Evolutionary conservation across 2,113 vertebrate species (phyloP), one percentile per base, ranked within the genome.

Genomic region (Pteronura brasiliensis): DNA sequence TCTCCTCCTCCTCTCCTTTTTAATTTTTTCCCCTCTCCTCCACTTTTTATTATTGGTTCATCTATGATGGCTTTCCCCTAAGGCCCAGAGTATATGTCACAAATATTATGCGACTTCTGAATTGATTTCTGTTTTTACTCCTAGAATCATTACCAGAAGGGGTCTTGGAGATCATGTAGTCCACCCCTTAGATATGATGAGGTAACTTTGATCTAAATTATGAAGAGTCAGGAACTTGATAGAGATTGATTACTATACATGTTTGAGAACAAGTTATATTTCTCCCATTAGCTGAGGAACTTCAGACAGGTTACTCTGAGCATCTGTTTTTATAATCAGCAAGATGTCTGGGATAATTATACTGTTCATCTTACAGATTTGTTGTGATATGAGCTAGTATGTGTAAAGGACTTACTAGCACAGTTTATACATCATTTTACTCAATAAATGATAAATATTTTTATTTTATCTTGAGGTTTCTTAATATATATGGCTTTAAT

Each of bases 381-480:
- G 47, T 87, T 96, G 52, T 81, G 52, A 63, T 84, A 91, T 91
- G 25, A 93, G 39, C 14, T 76, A 20, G 9, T 85, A 29, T 86
- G 47, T 93, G 17, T 80, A 80, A 88, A 84, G 42, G 81, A 49
- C 47, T 71, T 81, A 81, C 76, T 92, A 92, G 83, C 44, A 71
- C 34, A 65, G 34, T 87, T 7, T 25, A n/a, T 76, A 71, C 65
- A 65, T 65, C 17, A 88, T 13, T 96, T 92, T 36, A 94, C 8
- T 69, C 69, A 88, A 23, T 69, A 84, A 74, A 42, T 71, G 44
- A 11, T 94, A 81, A 82, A 77, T 59, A 77, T 36, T 95, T 82
- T 82, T 82, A 69, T 93, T 94, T 80, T 88, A 61, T 88, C 49
- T 92, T 95, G 20, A 15, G 25, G 49, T 95, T 97, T 95, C 39